Conservation (phyloP, 2,888 invertebrate genomes). For the Ectobius pallidus region DNA sequence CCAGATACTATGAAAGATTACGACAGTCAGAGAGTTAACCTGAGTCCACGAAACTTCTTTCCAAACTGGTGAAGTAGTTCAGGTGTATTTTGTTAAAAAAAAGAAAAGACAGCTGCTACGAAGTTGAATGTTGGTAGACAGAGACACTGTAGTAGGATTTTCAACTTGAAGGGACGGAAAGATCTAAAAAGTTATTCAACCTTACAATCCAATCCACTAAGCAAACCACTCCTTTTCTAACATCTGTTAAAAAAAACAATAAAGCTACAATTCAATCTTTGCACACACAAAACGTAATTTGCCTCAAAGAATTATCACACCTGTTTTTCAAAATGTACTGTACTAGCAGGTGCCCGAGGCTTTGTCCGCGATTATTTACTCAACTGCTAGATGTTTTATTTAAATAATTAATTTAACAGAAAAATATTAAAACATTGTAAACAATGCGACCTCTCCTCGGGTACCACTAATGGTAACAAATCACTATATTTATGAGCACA, state of each 20-base stretch:
- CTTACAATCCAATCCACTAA: background rate
- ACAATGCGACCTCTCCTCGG: too few relatives aligned
- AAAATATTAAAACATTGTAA: too few relatives aligned
- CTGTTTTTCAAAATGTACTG: too few relatives aligned
- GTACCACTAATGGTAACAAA: too few relatives aligned
- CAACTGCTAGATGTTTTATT: too few relatives aligned
- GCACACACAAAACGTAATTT: background rate
- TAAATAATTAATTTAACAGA: too few relatives aligned
- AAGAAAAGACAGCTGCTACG: background rate
- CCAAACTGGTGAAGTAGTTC: slow-evolving; percentile 18
- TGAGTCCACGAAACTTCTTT: background rate
- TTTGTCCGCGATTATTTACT: too few relatives aligned
- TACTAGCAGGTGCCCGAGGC: too few relatives aligned
- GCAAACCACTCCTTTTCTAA: background rate
- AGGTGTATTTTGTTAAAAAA: background rate
- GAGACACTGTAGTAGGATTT: background rate
- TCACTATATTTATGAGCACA: too few relatives aligned
- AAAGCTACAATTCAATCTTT: background rate
- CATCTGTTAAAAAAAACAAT: background rate
- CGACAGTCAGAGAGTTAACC: background rate
- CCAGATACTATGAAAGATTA: background rate
- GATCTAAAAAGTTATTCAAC: background rate
- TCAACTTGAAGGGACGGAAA: background rate
- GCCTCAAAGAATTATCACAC: too few relatives aligned
- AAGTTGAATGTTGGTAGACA: background rate